Base-by-base conservation (phyloP, 2,113 vertebrate genomes). In the Atherinomorus stipes region DNA sequence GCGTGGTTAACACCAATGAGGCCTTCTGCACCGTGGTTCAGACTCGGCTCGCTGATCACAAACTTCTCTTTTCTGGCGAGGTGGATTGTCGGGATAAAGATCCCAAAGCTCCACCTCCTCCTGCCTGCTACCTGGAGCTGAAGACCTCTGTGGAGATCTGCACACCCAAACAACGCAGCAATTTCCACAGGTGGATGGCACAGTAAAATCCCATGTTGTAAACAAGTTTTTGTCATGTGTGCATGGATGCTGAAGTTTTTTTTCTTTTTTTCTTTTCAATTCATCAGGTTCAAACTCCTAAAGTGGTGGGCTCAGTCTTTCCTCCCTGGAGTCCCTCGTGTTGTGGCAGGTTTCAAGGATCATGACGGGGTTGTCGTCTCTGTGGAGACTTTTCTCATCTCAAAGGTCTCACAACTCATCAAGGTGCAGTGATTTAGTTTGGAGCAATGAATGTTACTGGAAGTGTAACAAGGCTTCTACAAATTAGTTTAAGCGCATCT, bases 261-360 rank as follows among this genome's bases (percentile, higher is more conserved):
- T 16, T 37, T n/a, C 40, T 47, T 11, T 61, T 22, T n/a, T n/a
- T n/a, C n/a, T n/a, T n/a, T n/a, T n/a, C n/a, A n/a, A n/a, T n/a
- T n/a, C 13, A 15, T 70, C 58, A 98, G 96, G 85, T 95, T 95
- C 82, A 97, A 97, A 75, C 91, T 98, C 18, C 90, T 98, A 26
- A 98, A 98, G 61, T 98, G 96, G 96, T 98, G 96, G 96, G 96
- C 96, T 4, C 96, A 98, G 93, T 97, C 96, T 0, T 98, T 98
- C 74, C 94, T 98, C 28, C 95, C 93, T 0, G 96, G 96, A 2
- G 95, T 98, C 60, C 96, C 96, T 1, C 92, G 91, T 7, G 93
- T 98, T 0, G 90, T 97, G 0, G 95, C 95, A 7, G 96, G 96
- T 19, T 97, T 97, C 84, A 93, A 95, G 51, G 94, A 95, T 85